Base-by-base conservation (phyloP, 2,113 vertebrate species). In the Gila orcuttii region DNA sequence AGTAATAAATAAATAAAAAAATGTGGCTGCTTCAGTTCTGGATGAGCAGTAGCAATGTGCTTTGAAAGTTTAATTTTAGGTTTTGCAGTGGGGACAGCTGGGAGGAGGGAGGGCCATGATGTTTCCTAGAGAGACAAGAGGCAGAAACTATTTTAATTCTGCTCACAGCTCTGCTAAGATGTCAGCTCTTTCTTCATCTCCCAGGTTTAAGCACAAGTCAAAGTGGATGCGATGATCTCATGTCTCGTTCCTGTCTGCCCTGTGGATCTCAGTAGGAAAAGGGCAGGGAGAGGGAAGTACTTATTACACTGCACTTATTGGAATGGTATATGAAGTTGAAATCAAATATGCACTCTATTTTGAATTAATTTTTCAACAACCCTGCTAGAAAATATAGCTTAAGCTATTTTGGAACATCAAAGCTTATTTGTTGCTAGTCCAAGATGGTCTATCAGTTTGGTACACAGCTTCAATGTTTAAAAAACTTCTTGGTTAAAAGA, bases 71-170 rank as follows among this genome's bases (percentile, higher is more conserved):
- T 81, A 52, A 82, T 52, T 86, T 66, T 76, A 73, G 77, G 85
- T 31, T 82, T 86, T 86, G 62, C 85, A 82, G 59, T 74, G 73
- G 79, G 57, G 71, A 71, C 79, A 82, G 60, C 57, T 69, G 21
- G 60, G 42, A 60, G 62, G 36, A 69, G 39, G 59, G 57, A 25
- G 39, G 59, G 60, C 17, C 25, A 7, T 71, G 66, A 83, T 73
- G 25, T 59, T 71, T 88, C 60, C 75, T 28, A 60, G 73, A 79
- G 47, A 66, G 57, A 74, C 68, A 45, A 71, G 69, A 79, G 60
- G 23, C 36, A 50, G 55, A 78, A 73, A 77, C 73, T 82, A 69
- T 81, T 85, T 85, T 76, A 85, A 82, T 85, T 88, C 82, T 66
- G 76, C 57, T 80, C 83, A 81, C 59, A 85, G 59, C 78, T 84